Conservation (phyloP, 1,140 invertebrate species). For the Heterodera schachtii region DNA sequence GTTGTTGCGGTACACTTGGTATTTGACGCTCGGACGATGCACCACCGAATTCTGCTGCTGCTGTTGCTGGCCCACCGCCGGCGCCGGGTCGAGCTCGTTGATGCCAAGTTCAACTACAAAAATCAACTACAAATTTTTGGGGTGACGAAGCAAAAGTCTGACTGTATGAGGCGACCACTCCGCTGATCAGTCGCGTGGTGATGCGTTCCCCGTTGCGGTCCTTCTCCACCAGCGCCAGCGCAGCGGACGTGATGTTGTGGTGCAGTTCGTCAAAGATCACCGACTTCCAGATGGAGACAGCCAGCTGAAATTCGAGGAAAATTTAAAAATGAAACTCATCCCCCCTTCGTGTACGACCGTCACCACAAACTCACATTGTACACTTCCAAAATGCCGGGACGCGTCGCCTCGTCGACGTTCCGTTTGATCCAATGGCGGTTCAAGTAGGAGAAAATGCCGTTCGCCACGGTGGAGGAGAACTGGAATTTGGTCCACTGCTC, state of each 20-base stretch:
- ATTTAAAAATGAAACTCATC: constrained; percentile 27
- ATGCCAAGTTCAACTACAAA: constrained; percentile 76
- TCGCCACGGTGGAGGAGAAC: constrained; percentile 86
- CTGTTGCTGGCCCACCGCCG: constrained; percentile 69
- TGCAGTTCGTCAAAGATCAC: constrained; percentile 89
- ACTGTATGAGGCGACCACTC: constrained; percentile 78
- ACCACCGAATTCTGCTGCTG: too few relatives aligned
- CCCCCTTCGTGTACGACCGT: too few relatives aligned
- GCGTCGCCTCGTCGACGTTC: constrained; percentile 88
- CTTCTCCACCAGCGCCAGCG: constrained; percentile 90
- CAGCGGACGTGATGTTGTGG: constrained; percentile 89
- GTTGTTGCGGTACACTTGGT: constrained; percentile 85
- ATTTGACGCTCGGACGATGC: constrained; percentile 25
- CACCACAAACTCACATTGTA: too few relatives aligned
- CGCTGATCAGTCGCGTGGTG: constrained; percentile 90
- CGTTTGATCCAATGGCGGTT: constrained; percentile 98
- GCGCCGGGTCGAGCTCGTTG: constrained; percentile 75
- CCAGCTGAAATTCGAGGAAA: constrained; percentile 74
- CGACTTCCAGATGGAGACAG: constrained; percentile 95
- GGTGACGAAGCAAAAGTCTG: background rate
- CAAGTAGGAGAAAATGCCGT: constrained; percentile 94
- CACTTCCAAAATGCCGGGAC: constrained; percentile 94
- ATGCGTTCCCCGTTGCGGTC: constrained; percentile 95
- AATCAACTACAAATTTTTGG: too few relatives aligned
- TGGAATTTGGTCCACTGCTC: constrained; percentile 97